Conservation (phyloP, 2,113 vertebrate species). For the Panurus biarmicus region DNA sequence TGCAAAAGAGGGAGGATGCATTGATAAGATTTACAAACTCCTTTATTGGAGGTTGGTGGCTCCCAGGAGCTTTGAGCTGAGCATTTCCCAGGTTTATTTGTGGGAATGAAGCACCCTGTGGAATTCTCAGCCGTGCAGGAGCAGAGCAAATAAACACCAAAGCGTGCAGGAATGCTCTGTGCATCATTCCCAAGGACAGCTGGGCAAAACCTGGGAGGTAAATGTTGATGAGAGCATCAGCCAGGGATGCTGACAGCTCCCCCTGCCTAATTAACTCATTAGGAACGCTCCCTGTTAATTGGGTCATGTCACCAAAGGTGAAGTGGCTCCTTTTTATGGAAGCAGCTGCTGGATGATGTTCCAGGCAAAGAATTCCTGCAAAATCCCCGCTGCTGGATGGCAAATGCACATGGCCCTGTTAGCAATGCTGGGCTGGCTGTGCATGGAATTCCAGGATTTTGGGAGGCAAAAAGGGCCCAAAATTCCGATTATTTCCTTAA, state of each 20-base stretch:
- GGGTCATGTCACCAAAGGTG: neutral
- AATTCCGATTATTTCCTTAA: neutral
- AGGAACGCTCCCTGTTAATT: neutral
- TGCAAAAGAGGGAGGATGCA: neutral
- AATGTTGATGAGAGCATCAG: fast-evolving
- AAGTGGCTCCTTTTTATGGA: neutral
- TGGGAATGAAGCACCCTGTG: neutral
- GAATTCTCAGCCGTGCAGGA: neutral
- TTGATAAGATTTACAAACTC: fast-evolving
- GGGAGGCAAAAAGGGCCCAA: no score
- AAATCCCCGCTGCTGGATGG: neutral
- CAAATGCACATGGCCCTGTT: fast-evolving
- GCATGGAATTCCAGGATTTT: fast-evolving
- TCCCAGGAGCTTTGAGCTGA: neutral
- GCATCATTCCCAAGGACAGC: neutral
- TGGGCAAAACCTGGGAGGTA: neutral
- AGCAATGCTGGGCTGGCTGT: no score
- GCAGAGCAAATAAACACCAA: no score
- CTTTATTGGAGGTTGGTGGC: no score
- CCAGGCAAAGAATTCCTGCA: neutral
- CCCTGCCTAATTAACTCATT: neutral
- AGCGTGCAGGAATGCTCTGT: neutral
- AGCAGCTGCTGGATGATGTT: fast-evolving
- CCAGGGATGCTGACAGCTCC: neutral
- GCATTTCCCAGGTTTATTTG: neutral